Conservation (phyloP, 2,888 invertebrate genomes). For the Drosophila rubida region DNA sequence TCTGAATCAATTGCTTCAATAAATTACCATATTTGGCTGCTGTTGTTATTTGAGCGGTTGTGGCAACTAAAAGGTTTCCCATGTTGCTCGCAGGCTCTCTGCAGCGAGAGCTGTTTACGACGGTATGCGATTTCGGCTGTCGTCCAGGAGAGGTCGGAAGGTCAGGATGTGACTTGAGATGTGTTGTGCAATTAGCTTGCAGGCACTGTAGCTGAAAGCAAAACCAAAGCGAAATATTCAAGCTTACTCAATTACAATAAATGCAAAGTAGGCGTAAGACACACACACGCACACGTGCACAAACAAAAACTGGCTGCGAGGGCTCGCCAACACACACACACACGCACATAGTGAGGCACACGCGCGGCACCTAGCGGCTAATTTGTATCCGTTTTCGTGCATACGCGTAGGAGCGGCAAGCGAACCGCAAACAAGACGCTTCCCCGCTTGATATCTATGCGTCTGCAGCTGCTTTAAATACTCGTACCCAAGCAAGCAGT, state of each 20-base stretch:
- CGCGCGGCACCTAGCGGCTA: slow-evolving; percentile 34
- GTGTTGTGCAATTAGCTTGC: slow-evolving; percentile 63
- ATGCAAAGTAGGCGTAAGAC: slow-evolving; percentile 31
- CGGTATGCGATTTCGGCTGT: slow-evolving; percentile 27
- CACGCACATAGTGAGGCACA: slow-evolving; percentile 14
- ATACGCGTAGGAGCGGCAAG: slow-evolving; percentile 30
- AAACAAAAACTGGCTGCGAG: slow-evolving; percentile 51
- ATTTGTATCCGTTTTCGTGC: slow-evolving; percentile 27
- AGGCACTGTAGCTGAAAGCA: slow-evolving; percentile 44
- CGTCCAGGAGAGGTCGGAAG: neutral
- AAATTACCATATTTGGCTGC: slow-evolving; percentile 5
- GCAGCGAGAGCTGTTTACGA: slow-evolving; percentile 3
- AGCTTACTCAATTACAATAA: slow-evolving; percentile 74
- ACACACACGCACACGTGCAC: slow-evolving; percentile 18
- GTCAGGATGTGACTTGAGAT: slow-evolving; percentile 7
- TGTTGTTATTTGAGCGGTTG: neutral
- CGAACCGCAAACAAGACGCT: neutral
- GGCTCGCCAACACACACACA: slow-evolving; percentile 5
- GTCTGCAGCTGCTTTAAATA: neutral
- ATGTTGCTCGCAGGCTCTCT: slow-evolving; percentile 47
- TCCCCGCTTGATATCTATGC: neutral
- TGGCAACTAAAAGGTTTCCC: slow-evolving; percentile 68
- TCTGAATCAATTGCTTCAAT: no score
- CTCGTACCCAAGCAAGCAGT: no score
- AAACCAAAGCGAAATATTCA: slow-evolving; percentile 21